Percentiles rank a stretch among this genome's conserved stretches.
Conservation (phyloP, 2,888 invertebrate genomes). For the Entomobrya proxima region DNA sequence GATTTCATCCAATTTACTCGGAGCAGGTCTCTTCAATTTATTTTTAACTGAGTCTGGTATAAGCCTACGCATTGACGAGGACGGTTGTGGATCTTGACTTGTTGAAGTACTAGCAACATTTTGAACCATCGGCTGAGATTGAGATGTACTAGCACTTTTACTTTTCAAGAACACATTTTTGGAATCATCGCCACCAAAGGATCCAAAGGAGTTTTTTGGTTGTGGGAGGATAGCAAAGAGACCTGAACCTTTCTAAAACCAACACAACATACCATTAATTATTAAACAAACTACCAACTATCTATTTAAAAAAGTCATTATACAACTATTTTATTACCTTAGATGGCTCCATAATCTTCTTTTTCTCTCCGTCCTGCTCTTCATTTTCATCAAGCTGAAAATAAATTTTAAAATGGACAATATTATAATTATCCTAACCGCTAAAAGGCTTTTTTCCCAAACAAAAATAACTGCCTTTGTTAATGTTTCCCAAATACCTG, state of each 20-base stretch:
- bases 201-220: conserved; percentile 80
- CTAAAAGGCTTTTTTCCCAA: no score
- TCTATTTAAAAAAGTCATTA: not conserved
- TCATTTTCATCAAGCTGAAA: conserved; percentile 82
- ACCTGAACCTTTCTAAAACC: conserved; percentile 82
- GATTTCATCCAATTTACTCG: conserved; percentile 70
- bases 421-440: no score
- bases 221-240: conserved; percentile 84
- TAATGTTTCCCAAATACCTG: no score
- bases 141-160: not conserved
- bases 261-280: conserved; percentile 70
- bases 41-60: conserved; percentile 73
- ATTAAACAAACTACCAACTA: not conserved
- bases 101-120: not conserved
- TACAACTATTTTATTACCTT: conserved; percentile 78
- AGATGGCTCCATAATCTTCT: conserved; percentile 78
- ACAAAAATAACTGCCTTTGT: no score
- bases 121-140: not conserved
- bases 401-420: not conserved
- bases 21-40: conserved; percentile 66
- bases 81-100: not conserved
- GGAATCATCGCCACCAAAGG: not conserved
- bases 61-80: conserved; percentile 38
- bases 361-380: conserved; percentile 77
- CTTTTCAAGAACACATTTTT: conserved; percentile 15